A percentile compares a stretch with the other conserved stretches of the same genome.
phyloP scores from a whole-genome alignment of 2,888 invertebrate genomes.

The Lamellibrachia columna region DNA sequence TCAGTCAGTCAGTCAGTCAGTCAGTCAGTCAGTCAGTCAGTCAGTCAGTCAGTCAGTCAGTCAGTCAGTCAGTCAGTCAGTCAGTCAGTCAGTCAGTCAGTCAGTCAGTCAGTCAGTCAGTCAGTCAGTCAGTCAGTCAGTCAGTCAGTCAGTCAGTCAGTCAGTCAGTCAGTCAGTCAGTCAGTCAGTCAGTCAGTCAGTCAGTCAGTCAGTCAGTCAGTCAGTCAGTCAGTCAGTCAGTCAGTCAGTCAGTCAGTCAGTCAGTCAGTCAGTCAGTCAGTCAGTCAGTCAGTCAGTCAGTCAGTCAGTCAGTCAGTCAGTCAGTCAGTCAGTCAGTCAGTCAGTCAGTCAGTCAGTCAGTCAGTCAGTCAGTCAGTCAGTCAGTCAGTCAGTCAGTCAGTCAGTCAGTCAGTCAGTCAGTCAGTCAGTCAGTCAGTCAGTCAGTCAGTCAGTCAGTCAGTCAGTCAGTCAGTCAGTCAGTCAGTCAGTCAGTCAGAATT shows the following conservation, averaged over 20 bases:
- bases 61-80: conserved; percentile 33
- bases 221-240: conserved; percentile 42
- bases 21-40: conserved; percentile 26
- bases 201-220: conserved; percentile 42
- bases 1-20: conserved; percentile 25
- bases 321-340: conserved; percentile 43
- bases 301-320: conserved; percentile 43
- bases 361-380: conserved; percentile 46
- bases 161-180: conserved; percentile 41
- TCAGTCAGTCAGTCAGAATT: conserved; percentile 32
- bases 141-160: conserved; percentile 40
- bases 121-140: conserved; percentile 41
- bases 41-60: conserved; percentile 36
- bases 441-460: conserved; percentile 42
- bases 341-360: conserved; percentile 44
- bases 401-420: conserved; percentile 46
- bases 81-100: conserved; percentile 36
- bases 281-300: conserved; percentile 42
- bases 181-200: conserved; percentile 42
- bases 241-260: conserved; percentile 43
- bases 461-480: conserved; percentile 42
- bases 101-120: conserved; percentile 40
- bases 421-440: conserved; percentile 45
- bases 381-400: conserved; percentile 46
- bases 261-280: conserved; percentile 43